These are phyloP conservation scores for Cryptosula pallasiana DNA, from an alignment of 2,888 invertebrate species.

Conservation along the genomic window DNA sequence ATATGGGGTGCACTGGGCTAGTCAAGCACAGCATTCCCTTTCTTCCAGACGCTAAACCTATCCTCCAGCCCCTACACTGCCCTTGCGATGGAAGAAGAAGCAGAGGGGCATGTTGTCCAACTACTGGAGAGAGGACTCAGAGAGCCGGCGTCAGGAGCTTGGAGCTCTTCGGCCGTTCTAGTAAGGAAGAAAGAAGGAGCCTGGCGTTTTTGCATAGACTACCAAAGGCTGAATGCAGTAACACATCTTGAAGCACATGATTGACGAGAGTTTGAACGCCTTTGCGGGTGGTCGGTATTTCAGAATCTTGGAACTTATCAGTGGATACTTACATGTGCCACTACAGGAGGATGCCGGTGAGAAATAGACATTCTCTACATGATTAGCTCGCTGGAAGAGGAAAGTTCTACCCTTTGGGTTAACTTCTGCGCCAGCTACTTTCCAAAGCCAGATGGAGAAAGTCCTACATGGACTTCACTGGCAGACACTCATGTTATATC, in stretches of 20 bases:
- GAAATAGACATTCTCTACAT: slow-evolving; percentile 31
- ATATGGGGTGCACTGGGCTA: too few relatives aligned
- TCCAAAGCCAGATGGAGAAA: slow-evolving; percentile 31
- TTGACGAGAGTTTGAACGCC: slow-evolving; percentile 28
- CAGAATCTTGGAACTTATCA: slow-evolving; percentile 29
- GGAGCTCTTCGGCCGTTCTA: slow-evolving; percentile 17
- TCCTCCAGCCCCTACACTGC: too few relatives aligned
- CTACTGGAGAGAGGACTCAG: neutral
- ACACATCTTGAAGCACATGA: slow-evolving; percentile 8
- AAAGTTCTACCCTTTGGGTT: neutral
- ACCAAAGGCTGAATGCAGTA: too few relatives aligned
- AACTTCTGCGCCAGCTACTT: too few relatives aligned
- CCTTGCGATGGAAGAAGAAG: too few relatives aligned
- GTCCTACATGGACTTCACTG: slow-evolving; percentile 23
- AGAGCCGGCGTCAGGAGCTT: slow-evolving; percentile 3
- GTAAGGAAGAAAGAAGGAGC: slow-evolving; percentile 25
- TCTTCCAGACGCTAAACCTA: too few relatives aligned
- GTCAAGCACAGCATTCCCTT: too few relatives aligned
- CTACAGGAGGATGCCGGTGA: slow-evolving; percentile 27
- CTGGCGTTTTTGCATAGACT: too few relatives aligned
- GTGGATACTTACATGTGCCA: slow-evolving; percentile 34
- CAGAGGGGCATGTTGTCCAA: neutral
- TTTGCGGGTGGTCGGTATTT: slow-evolving; percentile 31
- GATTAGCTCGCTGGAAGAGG: neutral
- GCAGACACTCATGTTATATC: slow-evolving; percentile 26